Evolutionary conservation across 2,888 invertebrate genomes (phyloP).

Genomic region (Drosophila prostipennis): DNA sequence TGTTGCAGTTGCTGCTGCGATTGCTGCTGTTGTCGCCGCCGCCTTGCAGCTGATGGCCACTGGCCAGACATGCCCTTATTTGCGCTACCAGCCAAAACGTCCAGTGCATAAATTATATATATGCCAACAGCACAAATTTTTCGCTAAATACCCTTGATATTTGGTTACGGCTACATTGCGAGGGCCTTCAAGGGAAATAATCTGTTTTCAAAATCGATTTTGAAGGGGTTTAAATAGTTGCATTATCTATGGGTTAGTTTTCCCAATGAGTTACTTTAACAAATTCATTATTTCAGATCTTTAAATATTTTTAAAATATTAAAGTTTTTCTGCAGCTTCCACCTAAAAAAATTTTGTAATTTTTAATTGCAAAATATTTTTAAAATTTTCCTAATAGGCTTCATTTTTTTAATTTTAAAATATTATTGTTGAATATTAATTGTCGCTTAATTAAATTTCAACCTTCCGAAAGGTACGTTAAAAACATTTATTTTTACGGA

Average conservation of each 20-base stretch:
- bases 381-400: too few species aligned
- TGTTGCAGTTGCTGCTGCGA: constrained; percentile 19
- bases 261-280: neutral
- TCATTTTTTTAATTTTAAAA: neutral
- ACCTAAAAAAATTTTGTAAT: too few species aligned
- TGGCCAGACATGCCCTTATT: constrained; percentile 77
- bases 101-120: constrained; percentile 73
- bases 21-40: constrained; percentile 23
- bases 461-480: neutral
- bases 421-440: too few species aligned
- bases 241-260: too few species aligned
- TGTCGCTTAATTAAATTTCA: too few species aligned
- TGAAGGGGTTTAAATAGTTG: neutral
- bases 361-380: too few species aligned
- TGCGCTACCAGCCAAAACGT: constrained; percentile 73
- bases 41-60: constrained; percentile 68
- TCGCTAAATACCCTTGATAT: constrained; percentile 45
- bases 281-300: neutral
- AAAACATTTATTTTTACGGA: neutral
- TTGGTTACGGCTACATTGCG: constrained; percentile 3
- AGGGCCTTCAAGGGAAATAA: neutral
- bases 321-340: too few species aligned
- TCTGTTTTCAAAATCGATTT: neutral
- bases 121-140: constrained; percentile 32
- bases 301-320: neutral